phyloP scores from a whole-genome alignment of 1,140 invertebrate species.

The Ladona fulva region DNA sequence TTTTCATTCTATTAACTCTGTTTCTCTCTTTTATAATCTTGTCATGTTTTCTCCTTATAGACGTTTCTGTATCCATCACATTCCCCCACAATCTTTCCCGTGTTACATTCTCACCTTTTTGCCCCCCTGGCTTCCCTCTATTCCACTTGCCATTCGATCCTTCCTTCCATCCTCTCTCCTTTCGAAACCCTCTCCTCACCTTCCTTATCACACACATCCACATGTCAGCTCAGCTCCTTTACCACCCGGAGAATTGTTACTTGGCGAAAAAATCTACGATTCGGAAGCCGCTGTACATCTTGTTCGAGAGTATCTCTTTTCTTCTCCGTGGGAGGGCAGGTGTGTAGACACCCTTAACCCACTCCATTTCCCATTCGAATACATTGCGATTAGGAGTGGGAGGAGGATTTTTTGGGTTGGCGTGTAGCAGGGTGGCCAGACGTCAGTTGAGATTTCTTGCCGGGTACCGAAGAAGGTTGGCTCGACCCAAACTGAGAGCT shows the following conservation, averaged over 20 bases:
- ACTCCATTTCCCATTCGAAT: background rate
- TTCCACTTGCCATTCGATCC: background rate
- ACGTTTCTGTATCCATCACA: no score
- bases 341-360: background rate
- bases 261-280: background rate
- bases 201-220: background rate
- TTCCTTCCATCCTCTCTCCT: background rate
- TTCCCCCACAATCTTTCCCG: no score
- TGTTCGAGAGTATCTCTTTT: background rate
- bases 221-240: background rate
- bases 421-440: background rate
- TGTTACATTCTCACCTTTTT: no score
- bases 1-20: no score
- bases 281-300: background rate
- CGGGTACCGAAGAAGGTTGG: no score
- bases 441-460: no score
- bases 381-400: background rate
- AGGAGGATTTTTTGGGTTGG: background rate
- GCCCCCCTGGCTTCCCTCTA: background rate
- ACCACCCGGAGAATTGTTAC: background rate
- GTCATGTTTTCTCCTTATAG: no score
- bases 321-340: conserved; percentile 4
- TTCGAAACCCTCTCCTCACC: background rate
- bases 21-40: no score
- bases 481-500: no score